Evolutionary conservation across 2,797 vertebrate genomes (phyloP), one percentile per base, ranked within the genome.

Genomic region (Catharus ustulatus): DNA sequence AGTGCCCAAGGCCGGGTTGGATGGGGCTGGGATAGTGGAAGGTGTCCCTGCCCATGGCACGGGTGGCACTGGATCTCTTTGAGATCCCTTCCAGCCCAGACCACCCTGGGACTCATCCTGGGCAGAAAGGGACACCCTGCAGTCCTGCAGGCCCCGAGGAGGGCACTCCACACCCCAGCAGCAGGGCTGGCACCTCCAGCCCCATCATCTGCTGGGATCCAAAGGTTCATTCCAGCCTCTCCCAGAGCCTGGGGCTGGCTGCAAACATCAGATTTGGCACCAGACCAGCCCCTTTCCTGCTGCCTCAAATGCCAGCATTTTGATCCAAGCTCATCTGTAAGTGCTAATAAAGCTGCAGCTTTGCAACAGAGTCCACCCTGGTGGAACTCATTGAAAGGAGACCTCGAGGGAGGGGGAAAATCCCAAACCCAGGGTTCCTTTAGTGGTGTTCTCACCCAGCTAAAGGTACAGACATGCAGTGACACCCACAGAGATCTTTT

Each of bases 191-290:
- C 72, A 77, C 66, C 84, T 52, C 75, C 83, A 82, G 74, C 77
- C 82, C 68, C 32, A 14, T 72, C 84, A 58, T 72, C 87, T 91
- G 69, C 64, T 45, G 30, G 19, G 57, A 59, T 76, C 74, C 80
- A 23, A 69, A 55, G 85, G 55, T 32, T 88, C 73, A 6, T 23
- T 67, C 57, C 92, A 84, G 81, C 52, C 84, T 49, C 38, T 90
- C 66, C 46, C 52, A 9, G 68, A 67, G 86, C 89, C 68, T 15
- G 63, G 81, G 72, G 71, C 81, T 94, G 92, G 86, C 93, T 90
- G 78, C 93, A 85, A 77, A 89, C 90, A 90, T 94, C 95, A 92
- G 74, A 79, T 83, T 83, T 95, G 94, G 94, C 93, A 40, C 18
- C 5, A 4, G 6, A 59, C 95, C 94, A 92, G 42, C 67, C 61